These are phyloP conservation scores for Notodonta ziczac DNA, from an alignment of 2,888 invertebrate genomes.

Conservation along the genomic window DNA sequence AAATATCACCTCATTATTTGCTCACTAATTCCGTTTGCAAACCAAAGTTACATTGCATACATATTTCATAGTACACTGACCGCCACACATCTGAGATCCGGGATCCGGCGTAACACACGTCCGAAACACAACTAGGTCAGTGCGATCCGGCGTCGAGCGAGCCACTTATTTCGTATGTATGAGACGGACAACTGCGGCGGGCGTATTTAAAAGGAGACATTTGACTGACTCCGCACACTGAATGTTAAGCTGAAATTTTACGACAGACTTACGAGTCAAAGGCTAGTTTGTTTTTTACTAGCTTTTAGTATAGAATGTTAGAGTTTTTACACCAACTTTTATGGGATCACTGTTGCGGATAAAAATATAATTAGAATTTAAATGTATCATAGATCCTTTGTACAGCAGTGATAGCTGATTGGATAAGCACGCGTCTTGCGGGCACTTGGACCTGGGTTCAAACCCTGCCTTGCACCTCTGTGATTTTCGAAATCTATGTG, in stretches of 20 bases:
- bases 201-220: constrained; percentile 72
- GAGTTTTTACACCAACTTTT: not conserved
- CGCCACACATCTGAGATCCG: constrained; percentile 9
- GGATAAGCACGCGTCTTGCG: too few species aligned
- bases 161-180: constrained; percentile 75
- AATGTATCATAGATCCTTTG: not conserved
- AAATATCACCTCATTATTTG: too few species aligned
- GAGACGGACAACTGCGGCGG: constrained; percentile 61
- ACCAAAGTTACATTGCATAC: constrained; percentile 2
- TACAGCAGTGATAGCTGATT: too few species aligned
- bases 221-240: constrained; percentile 64
- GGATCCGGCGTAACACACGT: constrained; percentile 7
- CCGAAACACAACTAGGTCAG: constrained; percentile 51
- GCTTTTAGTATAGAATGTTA: constrained; percentile 5
- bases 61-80: constrained; percentile 4
- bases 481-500: too few species aligned
- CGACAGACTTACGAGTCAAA: constrained; percentile 12
- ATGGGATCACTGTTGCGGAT: not conserved
- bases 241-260: constrained; percentile 57
- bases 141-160: constrained; percentile 3
- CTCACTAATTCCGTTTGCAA: not conserved
- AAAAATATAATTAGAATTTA: not conserved
- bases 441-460: too few species aligned
- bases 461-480: too few species aligned
- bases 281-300: constrained; percentile 28